phyloP scores from a whole-genome alignment of 2,888 invertebrate genomes.

The Amblyjoppa proteus region DNA sequence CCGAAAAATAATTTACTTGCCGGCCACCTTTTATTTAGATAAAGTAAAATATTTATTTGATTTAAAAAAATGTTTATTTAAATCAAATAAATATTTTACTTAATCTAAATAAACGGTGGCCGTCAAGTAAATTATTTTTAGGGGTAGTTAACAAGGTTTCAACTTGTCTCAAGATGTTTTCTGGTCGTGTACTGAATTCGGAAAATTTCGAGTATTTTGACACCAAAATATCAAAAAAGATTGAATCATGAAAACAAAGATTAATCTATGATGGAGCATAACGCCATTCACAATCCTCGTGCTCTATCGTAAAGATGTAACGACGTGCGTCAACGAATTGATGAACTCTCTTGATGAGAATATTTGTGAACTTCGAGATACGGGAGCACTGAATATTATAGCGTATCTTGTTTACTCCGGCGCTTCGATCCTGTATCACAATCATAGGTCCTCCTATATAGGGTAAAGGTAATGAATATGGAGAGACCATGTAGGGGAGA shows the following conservation, averaged over 20 bases:
- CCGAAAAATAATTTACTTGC: no score
- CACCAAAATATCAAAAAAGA: no score
- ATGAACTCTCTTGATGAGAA: conserved; percentile 12
- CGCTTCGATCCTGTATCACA: background rate
- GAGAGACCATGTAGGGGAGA: background rate
- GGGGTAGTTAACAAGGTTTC: no score
- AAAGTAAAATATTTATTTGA: no score
- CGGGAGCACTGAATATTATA: conserved; percentile 6
- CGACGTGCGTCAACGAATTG: conserved; percentile 6
- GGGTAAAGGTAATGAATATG: background rate
- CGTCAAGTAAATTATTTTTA: no score
- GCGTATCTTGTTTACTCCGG: conserved; percentile 12
- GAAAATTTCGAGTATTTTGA: no score
- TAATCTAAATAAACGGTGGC: no score
- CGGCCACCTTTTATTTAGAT: no score
- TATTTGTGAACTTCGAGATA: conserved; percentile 17
- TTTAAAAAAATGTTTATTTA: no score
- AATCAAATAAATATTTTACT: no score
- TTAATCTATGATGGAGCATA: background rate
- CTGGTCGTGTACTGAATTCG: no score
- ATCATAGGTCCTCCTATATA: background rate
- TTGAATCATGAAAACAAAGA: background rate
- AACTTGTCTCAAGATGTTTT: no score
- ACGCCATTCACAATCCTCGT: background rate
- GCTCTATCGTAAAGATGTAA: background rate